Evolutionary conservation across 2,113 vertebrate genomes (phyloP), one percentile per base, ranked within the genome.

Genomic region (Macquaria ambigua): DNA sequence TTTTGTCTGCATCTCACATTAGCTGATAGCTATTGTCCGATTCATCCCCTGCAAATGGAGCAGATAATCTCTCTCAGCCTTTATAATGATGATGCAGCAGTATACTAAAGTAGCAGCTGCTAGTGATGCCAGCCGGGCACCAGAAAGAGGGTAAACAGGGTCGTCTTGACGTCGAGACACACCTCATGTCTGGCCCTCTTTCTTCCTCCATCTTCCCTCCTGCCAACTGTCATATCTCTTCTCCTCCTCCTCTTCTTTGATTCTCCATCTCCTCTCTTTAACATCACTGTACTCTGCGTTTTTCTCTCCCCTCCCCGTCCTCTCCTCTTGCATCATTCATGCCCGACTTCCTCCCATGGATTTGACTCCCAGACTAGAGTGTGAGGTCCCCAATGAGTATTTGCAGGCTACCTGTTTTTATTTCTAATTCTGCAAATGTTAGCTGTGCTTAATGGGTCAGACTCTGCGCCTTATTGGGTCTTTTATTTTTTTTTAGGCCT

Each of bases 41-140:
- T 74, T 90, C 76, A 80, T 69, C 58, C 72, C 77, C 43, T 67
- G 46, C 31, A 87, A 69, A 69, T 83, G 86, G 68, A 87, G 90
- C 74, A 67, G 74, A 80, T 89, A 59, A 89, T 90, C 41, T 80
- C 43, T n/a, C 58, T 71, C 82, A 67, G 73, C 21, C 53, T 71
- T 37, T 48, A 52, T 61, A 34, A 50, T 85, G 89, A 86, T 90
- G 89, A 88, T 64, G 41, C 72, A 76, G 86, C 82, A 59, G 21
- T 62, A 5, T 67, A 1, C 5, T 62, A 64, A 81, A 34, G 79
- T 62, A 63, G 63, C 85, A 79, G 79, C 77, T 78, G 74, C 46
- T 39, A 5, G 63, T 28, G 23, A 78, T 79, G 88, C 78, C 69
- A 83, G 70, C 79, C 43, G 69, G 52, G n/a, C 64, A 69, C 52